phyloP scores from a whole-genome alignment of 2,888 invertebrate species.

The Galerucella pusilla region DNA sequence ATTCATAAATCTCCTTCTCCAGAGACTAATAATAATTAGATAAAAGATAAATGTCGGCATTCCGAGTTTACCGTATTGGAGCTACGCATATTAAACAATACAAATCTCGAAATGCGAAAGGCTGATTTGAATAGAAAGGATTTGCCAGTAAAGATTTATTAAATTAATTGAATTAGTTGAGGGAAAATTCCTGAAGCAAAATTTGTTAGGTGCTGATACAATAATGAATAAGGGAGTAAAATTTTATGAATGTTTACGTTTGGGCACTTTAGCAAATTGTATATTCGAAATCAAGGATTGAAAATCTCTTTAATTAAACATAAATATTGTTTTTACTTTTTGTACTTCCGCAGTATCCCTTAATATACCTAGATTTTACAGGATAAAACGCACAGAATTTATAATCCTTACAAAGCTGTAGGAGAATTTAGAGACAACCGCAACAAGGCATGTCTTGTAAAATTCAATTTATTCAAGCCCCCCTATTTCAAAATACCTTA shows the following conservation, averaged over 20 bases:
- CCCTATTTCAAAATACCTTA: constrained; percentile 1
- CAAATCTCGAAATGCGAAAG: background rate
- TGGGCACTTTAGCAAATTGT: too few species aligned
- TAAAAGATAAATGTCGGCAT: background rate
- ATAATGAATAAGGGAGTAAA: background rate
- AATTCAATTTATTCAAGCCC: background rate
- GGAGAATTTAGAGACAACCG: background rate
- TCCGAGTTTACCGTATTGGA: background rate
- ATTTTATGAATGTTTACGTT: too few species aligned
- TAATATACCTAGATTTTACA: background rate
- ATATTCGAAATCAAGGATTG: too few species aligned
- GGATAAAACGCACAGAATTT: background rate
- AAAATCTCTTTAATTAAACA: background rate
- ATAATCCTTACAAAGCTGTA: constrained; percentile 4
- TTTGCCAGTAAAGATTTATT: background rate
- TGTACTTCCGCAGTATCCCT: background rate
- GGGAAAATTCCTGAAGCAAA: too few species aligned
- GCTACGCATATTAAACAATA: background rate
- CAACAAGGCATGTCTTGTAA: background rate
- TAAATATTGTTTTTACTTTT: background rate
- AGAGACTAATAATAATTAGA: background rate
- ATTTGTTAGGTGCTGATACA: background rate
- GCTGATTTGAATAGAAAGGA: background rate
- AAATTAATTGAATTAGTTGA: background rate
- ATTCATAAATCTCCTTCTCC: background rate